A percentile compares a stretch with the other conserved stretches of the same genome.
Evolutionary conservation across 2,113 vertebrate genomes (phyloP).

Genomic region (Podiceps cristatus): DNA sequence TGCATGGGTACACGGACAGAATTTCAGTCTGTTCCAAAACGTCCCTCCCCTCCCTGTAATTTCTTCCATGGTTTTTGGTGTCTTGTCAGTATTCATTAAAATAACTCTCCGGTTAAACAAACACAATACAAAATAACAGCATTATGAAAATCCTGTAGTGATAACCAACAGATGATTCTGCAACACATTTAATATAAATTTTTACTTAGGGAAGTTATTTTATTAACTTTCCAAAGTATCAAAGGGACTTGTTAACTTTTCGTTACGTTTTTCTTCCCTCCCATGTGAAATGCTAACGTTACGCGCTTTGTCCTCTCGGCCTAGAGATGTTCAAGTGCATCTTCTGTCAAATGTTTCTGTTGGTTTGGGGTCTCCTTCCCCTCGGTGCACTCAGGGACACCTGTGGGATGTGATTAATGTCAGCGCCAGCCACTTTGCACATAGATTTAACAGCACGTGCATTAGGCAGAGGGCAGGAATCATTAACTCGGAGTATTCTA

Average conservation of each 20-base stretch:
- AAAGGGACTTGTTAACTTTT: accelerated
- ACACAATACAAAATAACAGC: not conserved
- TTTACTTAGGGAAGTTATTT: not conserved
- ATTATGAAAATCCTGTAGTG: not conserved
- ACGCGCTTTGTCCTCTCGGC: not conserved
- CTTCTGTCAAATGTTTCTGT: not conserved
- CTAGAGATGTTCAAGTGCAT: not conserved
- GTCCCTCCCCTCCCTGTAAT: not conserved
- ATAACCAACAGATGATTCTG: not conserved
- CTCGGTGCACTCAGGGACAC: not conserved
- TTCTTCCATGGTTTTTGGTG: not conserved
- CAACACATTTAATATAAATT: not conserved
- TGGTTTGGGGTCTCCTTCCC: not conserved
- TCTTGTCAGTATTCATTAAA: not conserved
- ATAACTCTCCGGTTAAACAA: not conserved
- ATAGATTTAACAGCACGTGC: conserved; percentile 2
- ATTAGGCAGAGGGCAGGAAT: conserved; percentile 19
- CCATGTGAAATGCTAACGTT: accelerated
- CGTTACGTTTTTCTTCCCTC: not conserved
- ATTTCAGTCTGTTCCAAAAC: not conserved
- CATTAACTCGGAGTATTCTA: conserved; percentile 19
- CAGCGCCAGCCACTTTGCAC: not conserved
- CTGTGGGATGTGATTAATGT: not conserved
- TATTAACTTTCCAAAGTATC: not conserved
- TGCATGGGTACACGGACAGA: not conserved